Evolutionary conservation across 37 sponge, comb jelly and placozoan species (phyloP), one percentile per base, ranked within the genome.

Genomic region (Beroe ovata): DNA sequence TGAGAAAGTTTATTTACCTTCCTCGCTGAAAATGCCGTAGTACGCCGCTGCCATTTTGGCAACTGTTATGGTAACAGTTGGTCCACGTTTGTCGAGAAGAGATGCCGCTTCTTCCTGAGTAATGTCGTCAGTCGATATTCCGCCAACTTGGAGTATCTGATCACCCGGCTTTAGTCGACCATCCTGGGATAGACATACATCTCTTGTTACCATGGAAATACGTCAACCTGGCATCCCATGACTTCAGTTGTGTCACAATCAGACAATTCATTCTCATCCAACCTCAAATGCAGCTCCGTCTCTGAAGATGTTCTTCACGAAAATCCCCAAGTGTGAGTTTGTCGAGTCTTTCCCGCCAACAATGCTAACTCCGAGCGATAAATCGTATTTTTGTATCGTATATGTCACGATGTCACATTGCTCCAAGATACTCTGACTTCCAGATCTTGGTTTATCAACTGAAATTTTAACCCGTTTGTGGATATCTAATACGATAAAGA

Each of bases 41-140:
- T 69, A 69, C 6, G 71, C 71, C 8, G 71, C 71, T 19, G 71
- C 71, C 71, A 69, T 69, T 20, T 69, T 69, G 36, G 71, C 71
- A 20, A 69, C 71, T 8, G 71, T 69, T 6, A 69, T 69, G 38
- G 26, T 29, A 34, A 69, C 71, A 34, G 35, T 19, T 36, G 18
- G 26, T 21, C 38, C 19, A 19, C 32, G 26, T 29, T 25, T 69
- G 71, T 69, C 71, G 3, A 69, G 35, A 21, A 69, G 20, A 6
- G 35, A 8, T 4, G 71, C 71, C 3, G 71, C 71, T 25, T 35
- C 20, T 69, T 69, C 71, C 25, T 69, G 71, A 2, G 71, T 69
- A 8, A 69, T 69, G 35, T 69, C 71, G 25, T 29, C 19, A 19
- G 71, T 69, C 32, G 71, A 34, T 34, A 69, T 34, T 11, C 71